Conservation (phyloP, 2,113 vertebrate genomes). For the Ceuthmochares aereus region DNA sequence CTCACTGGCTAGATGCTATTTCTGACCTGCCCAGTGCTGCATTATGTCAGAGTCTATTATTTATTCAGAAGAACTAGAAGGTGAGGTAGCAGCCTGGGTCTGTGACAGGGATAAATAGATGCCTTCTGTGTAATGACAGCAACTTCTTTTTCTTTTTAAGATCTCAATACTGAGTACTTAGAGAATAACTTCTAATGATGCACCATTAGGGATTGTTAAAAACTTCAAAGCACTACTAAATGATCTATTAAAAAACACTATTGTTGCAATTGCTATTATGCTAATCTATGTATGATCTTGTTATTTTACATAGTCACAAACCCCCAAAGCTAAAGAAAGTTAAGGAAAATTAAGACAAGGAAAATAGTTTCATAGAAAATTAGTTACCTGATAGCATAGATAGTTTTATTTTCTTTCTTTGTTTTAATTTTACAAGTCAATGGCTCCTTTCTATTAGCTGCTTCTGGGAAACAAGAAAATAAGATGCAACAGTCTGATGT, state of each 20-base stretch:
- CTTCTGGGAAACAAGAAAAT: neutral
- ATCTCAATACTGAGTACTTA: constrained; percentile 17
- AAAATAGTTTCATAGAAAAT: constrained; percentile 16
- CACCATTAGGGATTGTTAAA: constrained; percentile 17
- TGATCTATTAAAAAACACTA: constrained; percentile 30
- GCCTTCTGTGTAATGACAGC: neutral
- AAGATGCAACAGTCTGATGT: neutral
- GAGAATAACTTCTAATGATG: neutral
- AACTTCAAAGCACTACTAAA: constrained; percentile 57
- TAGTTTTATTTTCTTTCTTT: neutral
- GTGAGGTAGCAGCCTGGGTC: neutral
- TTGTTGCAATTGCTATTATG: constrained; percentile 39
- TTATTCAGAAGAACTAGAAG: constrained; percentile 34
- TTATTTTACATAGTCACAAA: constrained; percentile 24
- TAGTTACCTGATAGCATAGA: neutral
- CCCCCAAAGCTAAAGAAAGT: neutral
- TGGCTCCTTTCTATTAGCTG: neutral
- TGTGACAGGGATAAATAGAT: constrained; percentile 6
- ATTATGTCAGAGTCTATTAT: constrained; percentile 50
- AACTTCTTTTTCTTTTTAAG: neutral
- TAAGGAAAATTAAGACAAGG: neutral
- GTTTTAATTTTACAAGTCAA: neutral
- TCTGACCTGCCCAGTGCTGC: constrained; percentile 22
- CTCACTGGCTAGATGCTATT: neutral
- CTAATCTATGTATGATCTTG: constrained; percentile 44